Percentiles rank a stretch among this genome's conserved stretches.
These are phyloP conservation scores for Danionella dracula DNA, from an alignment of 2,797 vertebrate genomes.

Conservation along the genomic window DNA sequence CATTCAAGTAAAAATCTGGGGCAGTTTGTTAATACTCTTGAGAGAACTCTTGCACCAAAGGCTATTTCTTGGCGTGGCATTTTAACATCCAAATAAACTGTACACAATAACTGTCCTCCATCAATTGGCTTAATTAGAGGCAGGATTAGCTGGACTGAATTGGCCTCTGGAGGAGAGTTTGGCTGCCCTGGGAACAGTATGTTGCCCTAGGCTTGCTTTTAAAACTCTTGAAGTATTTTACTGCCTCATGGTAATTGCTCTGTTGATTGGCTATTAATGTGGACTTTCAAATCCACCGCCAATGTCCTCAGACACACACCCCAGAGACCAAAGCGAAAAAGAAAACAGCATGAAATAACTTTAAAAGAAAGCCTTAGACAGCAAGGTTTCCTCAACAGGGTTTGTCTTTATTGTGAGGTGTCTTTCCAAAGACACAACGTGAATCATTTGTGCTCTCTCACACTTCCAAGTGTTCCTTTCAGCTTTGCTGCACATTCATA, in stretches of 20 bases:
- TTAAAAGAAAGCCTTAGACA: not conserved
- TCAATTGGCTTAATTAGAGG: conserved; percentile 59
- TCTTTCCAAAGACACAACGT: not conserved
- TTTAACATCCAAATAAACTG: conserved; percentile 66
- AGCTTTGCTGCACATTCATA: conserved; percentile 5
- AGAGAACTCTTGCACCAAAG: conserved; percentile 9
- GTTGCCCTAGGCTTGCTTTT: conserved; percentile 42
- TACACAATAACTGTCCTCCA: conserved; percentile 62
- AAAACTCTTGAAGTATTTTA: conserved; percentile 42
- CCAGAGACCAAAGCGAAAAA: conserved; percentile 11
- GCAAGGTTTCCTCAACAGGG: not conserved
- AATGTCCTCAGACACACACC: conserved; percentile 22
- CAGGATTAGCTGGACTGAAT: conserved; percentile 60
- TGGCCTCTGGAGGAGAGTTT: conserved; percentile 40
- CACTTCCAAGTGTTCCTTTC: conserved; percentile 16
- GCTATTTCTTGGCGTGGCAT: conserved; percentile 44
- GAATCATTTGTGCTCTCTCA: conserved; percentile 2
- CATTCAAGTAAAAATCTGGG: not conserved
- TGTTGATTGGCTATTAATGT: conserved; percentile 47
- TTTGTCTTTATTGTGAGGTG: not conserved
- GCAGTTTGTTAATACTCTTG: conserved; percentile 14
- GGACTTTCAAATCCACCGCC: conserved; percentile 46
- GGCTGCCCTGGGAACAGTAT: conserved; percentile 41
- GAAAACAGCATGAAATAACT: not conserved
- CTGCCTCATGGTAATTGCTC: conserved; percentile 45